phyloP scores from a whole-genome alignment of 2,797 vertebrate species.

The Gephyroberyx darwinii region DNA sequence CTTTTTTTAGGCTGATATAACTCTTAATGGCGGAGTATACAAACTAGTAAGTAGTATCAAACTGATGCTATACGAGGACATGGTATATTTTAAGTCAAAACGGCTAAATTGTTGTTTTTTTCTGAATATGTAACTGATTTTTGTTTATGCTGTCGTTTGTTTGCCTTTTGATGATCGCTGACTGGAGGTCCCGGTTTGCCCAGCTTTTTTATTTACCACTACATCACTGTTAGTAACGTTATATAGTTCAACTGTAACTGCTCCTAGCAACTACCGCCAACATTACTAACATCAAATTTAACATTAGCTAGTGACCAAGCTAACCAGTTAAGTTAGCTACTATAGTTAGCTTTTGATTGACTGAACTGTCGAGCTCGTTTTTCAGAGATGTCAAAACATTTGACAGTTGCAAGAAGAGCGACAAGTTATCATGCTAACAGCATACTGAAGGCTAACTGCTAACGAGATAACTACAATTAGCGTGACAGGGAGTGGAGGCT shows the following conservation, averaged over 20 bases:
- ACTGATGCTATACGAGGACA: no score
- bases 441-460: slow-evolving; percentile 1
- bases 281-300: no score
- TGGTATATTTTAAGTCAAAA: no score
- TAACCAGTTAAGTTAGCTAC: neutral
- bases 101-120: neutral
- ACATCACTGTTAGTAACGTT: neutral
- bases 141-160: neutral
- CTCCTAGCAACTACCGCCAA: neutral
- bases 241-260: accelerated
- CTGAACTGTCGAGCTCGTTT: neutral
- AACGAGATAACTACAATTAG: slow-evolving; percentile 7
- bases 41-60: no score
- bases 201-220: neutral
- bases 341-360: neutral
- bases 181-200: neutral
- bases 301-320: slow-evolving; percentile 39
- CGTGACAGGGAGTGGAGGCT: slow-evolving; percentile 43
- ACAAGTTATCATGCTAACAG: slow-evolving; percentile 21
- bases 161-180: slow-evolving; percentile 13
- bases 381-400: neutral
- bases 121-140: neutral
- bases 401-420: neutral
- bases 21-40: no score
- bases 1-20: no score